These are phyloP conservation scores for Ammospiza caudacuta DNA, from an alignment of 2,113 vertebrate species.

Conservation along the genomic window DNA sequence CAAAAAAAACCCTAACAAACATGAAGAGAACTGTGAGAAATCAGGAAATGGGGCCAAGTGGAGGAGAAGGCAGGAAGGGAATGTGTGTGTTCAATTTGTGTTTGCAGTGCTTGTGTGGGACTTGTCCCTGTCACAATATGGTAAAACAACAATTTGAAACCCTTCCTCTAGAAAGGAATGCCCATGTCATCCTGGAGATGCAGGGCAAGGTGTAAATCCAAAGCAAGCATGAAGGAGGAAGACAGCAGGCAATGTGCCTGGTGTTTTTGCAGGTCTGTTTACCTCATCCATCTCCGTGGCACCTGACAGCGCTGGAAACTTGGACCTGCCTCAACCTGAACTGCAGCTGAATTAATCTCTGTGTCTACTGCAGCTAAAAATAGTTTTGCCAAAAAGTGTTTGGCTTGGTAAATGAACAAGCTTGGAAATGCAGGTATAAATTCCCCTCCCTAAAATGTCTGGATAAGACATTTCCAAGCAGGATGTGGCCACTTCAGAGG, in stretches of 20 bases:
- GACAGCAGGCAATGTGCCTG: neutral
- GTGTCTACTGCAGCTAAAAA: neutral
- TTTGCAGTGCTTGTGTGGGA: neutral
- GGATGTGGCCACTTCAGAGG: neutral
- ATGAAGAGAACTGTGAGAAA: constrained; percentile 11
- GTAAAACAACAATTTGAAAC: neutral
- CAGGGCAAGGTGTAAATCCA: neutral
- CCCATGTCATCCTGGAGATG: neutral
- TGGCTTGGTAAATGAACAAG: neutral
- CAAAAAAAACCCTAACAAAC: neutral
- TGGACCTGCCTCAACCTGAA: neutral
- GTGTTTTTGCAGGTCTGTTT: neutral
- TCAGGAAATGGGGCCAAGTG: neutral
- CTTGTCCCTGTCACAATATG: neutral
- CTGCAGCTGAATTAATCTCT: neutral
- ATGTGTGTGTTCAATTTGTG: neutral
- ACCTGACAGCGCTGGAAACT: neutral
- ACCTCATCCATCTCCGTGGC: neutral
- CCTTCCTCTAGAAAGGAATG: neutral
- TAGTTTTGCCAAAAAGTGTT: neutral
- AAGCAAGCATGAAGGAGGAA: neutral
- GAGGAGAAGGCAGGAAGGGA: neutral
- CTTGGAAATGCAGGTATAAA: neutral
- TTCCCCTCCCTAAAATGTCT: neutral
- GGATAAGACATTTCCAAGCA: neutral